phyloP scores from a whole-genome alignment of 2,113 vertebrate genomes.

The Oncorhynchus keta region DNA sequence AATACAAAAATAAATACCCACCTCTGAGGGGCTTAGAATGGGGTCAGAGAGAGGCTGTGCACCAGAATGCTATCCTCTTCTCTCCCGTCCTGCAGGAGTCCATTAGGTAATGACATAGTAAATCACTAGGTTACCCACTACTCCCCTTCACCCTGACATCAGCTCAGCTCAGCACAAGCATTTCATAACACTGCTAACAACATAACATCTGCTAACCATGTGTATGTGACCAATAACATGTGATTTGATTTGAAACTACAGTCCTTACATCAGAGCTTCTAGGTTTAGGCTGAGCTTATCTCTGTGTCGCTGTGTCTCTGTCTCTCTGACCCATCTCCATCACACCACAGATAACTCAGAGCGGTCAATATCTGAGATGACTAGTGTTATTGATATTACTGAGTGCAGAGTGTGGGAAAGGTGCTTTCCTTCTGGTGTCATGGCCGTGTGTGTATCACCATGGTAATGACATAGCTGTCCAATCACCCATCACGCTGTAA shows the following conservation, averaged over 20 bases:
- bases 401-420: slow-evolving; percentile 24
- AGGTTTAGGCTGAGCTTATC: too few relatives aligned
- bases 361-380: slow-evolving; percentile 48
- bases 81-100: slow-evolving; percentile 36
- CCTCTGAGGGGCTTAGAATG: neutral
- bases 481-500: neutral
- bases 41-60: neutral
- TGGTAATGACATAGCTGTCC: slow-evolving; percentile 23
- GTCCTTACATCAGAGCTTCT: too few relatives aligned
- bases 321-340: slow-evolving; percentile 21
- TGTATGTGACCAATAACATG: too few relatives aligned
- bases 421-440: slow-evolving; percentile 10
- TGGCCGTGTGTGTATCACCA: slow-evolving; percentile 7
- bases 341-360: neutral
- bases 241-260: too few relatives aligned
- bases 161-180: neutral
- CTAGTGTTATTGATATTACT: slow-evolving; percentile 45
- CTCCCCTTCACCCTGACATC: slow-evolving; percentile 26
- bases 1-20: neutral
- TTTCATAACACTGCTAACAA: too few relatives aligned
- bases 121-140: slow-evolving; percentile 52
- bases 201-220: too few relatives aligned
- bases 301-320: slow-evolving; percentile 20
- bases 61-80: neutral
- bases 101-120: slow-evolving; percentile 68